These are phyloP conservation scores for Atopsyche davidsoni DNA, from an alignment of 1,140 invertebrate species.

Conservation along the genomic window DNA sequence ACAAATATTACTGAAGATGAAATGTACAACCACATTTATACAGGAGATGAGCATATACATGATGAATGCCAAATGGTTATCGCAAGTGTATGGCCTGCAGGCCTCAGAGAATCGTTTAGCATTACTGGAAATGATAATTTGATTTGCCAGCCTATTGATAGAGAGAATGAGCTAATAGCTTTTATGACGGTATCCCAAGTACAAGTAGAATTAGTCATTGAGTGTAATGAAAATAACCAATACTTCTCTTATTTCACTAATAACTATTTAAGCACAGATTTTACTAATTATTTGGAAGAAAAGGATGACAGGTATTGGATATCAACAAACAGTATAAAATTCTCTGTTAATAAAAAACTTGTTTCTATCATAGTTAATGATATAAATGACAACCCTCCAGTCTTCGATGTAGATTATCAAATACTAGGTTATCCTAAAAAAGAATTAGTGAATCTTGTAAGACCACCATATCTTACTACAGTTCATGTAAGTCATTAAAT, in stretches of 20 bases:
- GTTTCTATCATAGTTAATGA: slow-evolving; percentile 47
- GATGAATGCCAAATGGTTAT: slow-evolving; percentile 32
- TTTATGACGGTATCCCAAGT: slow-evolving; percentile 45
- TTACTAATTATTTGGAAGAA: neutral
- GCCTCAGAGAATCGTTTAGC: slow-evolving; percentile 37
- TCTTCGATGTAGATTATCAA: slow-evolving; percentile 40
- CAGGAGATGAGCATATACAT: slow-evolving; percentile 30
- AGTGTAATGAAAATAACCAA: neutral
- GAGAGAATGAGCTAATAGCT: slow-evolving; percentile 44
- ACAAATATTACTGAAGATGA: slow-evolving; percentile 40
- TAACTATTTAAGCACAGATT: neutral
- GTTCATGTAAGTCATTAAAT: slow-evolving; percentile 37
- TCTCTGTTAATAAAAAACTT: slow-evolving; percentile 36
- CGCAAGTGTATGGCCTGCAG: slow-evolving; percentile 36
- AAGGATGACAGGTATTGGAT: slow-evolving; percentile 34
- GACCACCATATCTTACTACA: slow-evolving; percentile 39
- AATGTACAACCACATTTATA: slow-evolving; percentile 35
- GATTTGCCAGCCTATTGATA: slow-evolving; percentile 38
- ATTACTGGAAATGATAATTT: slow-evolving; percentile 34
- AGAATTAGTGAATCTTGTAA: slow-evolving; percentile 36
- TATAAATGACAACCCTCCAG: slow-evolving; percentile 46
- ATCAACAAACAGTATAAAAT: slow-evolving; percentile 37
- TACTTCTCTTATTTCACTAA: too few species aligned
- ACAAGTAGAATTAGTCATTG: slow-evolving; percentile 37
- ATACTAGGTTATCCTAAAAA: slow-evolving; percentile 43